Evolutionary conservation across 2,797 vertebrate species (phyloP).

Genomic region (Orientallactaga sibirica): DNA sequence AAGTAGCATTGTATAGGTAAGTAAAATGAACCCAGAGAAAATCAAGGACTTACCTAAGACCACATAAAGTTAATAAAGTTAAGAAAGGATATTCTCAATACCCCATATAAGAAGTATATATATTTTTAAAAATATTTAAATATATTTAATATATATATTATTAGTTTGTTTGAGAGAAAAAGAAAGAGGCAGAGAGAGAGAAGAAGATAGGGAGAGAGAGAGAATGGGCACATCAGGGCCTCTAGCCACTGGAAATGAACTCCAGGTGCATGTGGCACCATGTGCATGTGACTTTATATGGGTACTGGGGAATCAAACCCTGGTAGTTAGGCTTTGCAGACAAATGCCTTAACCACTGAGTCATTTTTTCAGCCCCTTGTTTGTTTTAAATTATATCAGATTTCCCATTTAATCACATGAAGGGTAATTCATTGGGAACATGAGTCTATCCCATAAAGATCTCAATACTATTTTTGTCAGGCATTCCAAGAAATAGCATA

Average conservation of each 20-base stretch:
- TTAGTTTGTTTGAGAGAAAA: no score
- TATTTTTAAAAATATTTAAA: no score
- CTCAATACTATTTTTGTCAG: background rate
- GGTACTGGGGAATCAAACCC: no score
- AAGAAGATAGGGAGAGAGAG: no score
- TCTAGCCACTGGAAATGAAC: no score
- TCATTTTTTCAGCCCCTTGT: background rate
- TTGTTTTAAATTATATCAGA: slow-evolving; percentile 47
- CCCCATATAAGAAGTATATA: background rate
- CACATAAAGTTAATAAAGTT: background rate
- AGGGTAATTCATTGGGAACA: slow-evolving; percentile 10
- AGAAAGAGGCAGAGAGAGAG: no score
- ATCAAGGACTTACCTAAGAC: background rate
- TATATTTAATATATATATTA: no score
- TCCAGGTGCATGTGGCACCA: no score
- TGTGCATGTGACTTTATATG: no score
- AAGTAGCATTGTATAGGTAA: slow-evolving; percentile 15
- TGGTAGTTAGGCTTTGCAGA: no score
- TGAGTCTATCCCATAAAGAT: background rate
- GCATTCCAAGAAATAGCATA: background rate
- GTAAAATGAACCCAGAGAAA: background rate
- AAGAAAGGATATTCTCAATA: background rate
- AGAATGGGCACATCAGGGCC: no score
- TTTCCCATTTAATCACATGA: slow-evolving; percentile 26
- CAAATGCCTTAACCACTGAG: no score